Conservation (phyloP, 2,888 invertebrate species). For the Phoenoteleia sp. region DNA sequence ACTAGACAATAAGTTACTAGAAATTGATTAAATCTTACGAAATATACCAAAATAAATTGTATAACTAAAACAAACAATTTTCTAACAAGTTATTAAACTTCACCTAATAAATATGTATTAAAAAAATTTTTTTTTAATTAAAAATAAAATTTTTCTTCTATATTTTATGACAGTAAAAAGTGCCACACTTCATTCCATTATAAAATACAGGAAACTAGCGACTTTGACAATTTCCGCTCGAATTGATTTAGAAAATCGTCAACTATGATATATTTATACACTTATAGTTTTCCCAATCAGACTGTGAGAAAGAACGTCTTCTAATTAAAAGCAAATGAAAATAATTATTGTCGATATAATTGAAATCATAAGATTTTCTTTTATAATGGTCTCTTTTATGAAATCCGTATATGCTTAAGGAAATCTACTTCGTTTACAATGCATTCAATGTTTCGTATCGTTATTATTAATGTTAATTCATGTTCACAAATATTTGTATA, state of each 20-base stretch:
- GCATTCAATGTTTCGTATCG: neutral
- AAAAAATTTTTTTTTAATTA: no score
- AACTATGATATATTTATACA: slow-evolving; percentile 47
- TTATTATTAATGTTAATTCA: slow-evolving; percentile 19
- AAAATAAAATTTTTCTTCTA: no score
- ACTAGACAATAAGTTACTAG: no score
- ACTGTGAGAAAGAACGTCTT: slow-evolving; percentile 26
- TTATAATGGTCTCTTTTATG: no score
- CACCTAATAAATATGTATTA: no score
- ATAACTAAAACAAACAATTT: no score
- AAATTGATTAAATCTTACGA: no score
- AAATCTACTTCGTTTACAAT: slow-evolving; percentile 31
- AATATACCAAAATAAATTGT: no score
- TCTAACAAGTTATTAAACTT: no score
- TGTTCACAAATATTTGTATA: slow-evolving; percentile 30
- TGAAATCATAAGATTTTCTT: slow-evolving; percentile 43
- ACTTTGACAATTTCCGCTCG: slow-evolving; percentile 21
- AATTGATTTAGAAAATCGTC: slow-evolving; percentile 55
- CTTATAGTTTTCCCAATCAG: slow-evolving; percentile 33
- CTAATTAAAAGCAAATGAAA: slow-evolving; percentile 24
- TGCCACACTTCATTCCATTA: no score
- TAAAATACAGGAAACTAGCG: neutral
- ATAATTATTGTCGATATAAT: neutral
- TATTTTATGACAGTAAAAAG: no score
- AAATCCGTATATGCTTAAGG: no score